phyloP scores from a whole-genome alignment of 2,113 vertebrate species.

The Fregetta grallaria region DNA sequence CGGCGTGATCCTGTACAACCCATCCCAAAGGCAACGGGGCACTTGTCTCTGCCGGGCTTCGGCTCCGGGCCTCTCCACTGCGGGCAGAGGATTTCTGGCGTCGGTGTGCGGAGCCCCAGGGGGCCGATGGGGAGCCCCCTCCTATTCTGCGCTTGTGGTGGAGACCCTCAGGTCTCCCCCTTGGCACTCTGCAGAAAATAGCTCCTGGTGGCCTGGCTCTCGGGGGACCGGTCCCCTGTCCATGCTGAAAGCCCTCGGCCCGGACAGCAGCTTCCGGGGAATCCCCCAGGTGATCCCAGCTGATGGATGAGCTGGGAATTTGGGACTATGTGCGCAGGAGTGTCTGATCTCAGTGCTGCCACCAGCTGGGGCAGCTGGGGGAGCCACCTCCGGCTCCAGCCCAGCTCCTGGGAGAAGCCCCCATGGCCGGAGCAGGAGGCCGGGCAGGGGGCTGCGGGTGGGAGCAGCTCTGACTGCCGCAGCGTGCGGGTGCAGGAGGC shows the following conservation, averaged over 20 bases:
- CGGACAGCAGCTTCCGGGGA: background rate
- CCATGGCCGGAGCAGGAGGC: background rate
- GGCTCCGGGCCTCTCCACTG: fast-evolving
- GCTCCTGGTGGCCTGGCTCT: background rate
- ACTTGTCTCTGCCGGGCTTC: fast-evolving
- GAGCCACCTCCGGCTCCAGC: conserved; percentile 13
- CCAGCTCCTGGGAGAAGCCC: conserved; percentile 22
- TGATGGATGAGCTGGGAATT: conserved; percentile 57
- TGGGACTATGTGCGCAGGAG: background rate
- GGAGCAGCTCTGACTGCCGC: background rate
- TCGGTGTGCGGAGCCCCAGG: fast-evolving
- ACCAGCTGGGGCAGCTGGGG: conserved; percentile 62
- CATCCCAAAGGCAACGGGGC: background rate
- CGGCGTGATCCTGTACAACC: background rate
- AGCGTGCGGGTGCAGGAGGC: fast-evolving
- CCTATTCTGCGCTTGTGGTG: background rate
- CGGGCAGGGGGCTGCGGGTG: background rate
- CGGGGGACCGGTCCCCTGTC: background rate
- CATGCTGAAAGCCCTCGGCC: background rate
- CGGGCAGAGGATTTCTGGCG: background rate
- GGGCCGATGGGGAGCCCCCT: background rate
- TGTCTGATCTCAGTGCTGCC: conserved; percentile 61
- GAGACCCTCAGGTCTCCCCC: background rate
- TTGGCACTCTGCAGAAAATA: background rate
- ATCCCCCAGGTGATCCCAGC: conserved; percentile 53